phyloP scores from a whole-genome alignment of 2,888 invertebrate species.

The Digitonthophagus gazella region DNA sequence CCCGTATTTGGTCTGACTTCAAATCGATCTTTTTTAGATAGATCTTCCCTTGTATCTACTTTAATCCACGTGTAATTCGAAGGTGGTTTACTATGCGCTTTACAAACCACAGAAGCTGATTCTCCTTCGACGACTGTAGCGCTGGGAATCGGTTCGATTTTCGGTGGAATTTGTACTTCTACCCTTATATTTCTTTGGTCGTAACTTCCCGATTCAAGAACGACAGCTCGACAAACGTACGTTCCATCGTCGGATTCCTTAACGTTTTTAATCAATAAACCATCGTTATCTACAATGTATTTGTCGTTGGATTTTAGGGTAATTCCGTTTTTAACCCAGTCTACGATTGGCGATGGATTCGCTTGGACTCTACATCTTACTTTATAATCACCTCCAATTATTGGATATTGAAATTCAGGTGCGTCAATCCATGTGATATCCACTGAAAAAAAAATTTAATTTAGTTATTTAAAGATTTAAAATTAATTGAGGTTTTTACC shows the following conservation, averaged over 20 bases:
- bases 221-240: slow-evolving; percentile 85
- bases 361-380: slow-evolving; percentile 84
- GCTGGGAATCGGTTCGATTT: slow-evolving; percentile 62
- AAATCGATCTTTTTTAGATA: slow-evolving; percentile 67
- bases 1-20: slow-evolving; percentile 71
- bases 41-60: slow-evolving; percentile 67
- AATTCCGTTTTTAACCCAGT: slow-evolving; percentile 75
- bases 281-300: slow-evolving; percentile 73
- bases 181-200: slow-evolving; percentile 73
- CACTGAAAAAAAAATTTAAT: slow-evolving; percentile 57
- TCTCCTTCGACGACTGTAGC: slow-evolving; percentile 78
- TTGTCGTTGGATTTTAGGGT: slow-evolving; percentile 67
- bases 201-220: slow-evolving; percentile 76
- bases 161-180: slow-evolving; percentile 73
- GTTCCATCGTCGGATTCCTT: slow-evolving; percentile 81
- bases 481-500: slow-evolving; percentile 51
- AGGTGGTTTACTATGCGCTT: slow-evolving; percentile 79
- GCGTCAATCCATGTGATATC: slow-evolving; percentile 84
- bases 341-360: slow-evolving; percentile 79
- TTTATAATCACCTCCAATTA: slow-evolving; percentile 70
- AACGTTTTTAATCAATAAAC: slow-evolving; percentile 73
- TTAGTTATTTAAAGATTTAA: background rate
- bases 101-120: slow-evolving; percentile 71
- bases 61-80: slow-evolving; percentile 85
- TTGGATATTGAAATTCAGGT: slow-evolving; percentile 78